phyloP scores from a whole-genome alignment of 2,888 invertebrate species.

The Orthonychiurus folsomi region DNA sequence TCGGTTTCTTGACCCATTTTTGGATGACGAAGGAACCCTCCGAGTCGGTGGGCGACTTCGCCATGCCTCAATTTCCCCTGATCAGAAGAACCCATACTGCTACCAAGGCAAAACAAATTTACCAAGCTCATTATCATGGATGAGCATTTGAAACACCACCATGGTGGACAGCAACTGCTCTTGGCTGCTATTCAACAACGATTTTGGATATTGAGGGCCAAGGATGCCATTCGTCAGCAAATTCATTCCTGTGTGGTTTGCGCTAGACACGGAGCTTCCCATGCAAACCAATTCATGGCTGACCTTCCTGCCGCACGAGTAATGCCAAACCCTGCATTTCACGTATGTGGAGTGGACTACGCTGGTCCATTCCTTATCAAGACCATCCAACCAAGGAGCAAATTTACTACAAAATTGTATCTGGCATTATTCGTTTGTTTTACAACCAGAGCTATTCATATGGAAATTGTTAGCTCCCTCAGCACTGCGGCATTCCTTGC shows the following conservation, averaged over 20 bases:
- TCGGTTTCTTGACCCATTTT: constrained; percentile 3
- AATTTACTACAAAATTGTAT: constrained; percentile 5
- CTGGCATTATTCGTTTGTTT: constrained; percentile 16
- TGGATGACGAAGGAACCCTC: neutral
- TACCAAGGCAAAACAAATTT: neutral
- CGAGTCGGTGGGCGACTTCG: constrained; percentile 1
- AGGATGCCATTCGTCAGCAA: neutral
- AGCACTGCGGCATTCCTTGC: constrained; percentile 42
- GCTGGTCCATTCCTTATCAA: constrained; percentile 15
- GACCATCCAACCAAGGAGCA: neutral
- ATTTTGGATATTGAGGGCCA: neutral
- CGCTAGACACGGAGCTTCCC: neutral
- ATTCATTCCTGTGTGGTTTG: constrained; percentile 10
- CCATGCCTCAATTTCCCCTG: neutral
- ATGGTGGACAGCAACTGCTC: constrained; percentile 1
- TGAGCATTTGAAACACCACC: neutral
- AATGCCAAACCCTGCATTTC: constrained; percentile 9
- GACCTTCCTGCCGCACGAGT: constrained; percentile 8
- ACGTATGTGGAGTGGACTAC: constrained; percentile 6
- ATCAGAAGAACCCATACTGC: neutral
- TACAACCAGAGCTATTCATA: constrained; percentile 14
- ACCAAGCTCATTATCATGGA: neutral
- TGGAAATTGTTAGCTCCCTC: constrained; percentile 41
- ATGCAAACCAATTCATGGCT: constrained; percentile 10
- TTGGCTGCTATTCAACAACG: neutral